Evolutionary conservation across 2,888 invertebrate genomes (phyloP), one percentile per base, ranked within the genome.

Genomic region (Cecidostiba fungosa): DNA sequence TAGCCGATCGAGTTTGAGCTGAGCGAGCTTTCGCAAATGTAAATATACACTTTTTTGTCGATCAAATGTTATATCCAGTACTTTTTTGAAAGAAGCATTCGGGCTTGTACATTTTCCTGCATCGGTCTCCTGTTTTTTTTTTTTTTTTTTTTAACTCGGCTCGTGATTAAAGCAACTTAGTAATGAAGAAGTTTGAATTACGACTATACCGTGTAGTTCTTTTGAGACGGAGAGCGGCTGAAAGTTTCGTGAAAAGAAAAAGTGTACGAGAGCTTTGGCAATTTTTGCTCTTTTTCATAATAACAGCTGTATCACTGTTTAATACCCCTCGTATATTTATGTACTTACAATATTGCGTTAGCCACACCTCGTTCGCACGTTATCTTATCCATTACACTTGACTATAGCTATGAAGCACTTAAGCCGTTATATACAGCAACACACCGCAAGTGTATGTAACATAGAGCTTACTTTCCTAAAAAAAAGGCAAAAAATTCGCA

Each of bases 161-260:
- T n/a, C 50, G 50, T 23, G 54, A 59, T 59, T 59, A 59, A 59
- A 59, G 54, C 54, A 59, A 59, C 23, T 59, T n/a, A 32, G 50
- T 16, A 59, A 59, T n/a, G 54, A 59, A 59, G n/a, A 59, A 59
- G 54, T 59, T 59, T n/a, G 54, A 59, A n/a, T 59, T 59, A 59
- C 43, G 43, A 10, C 43, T n/a, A 23, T 50, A 50, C 1, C 14
- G n/a, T n/a, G n/a, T n/a, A n/a, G n/a, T n/a, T 59, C 6, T n/a
- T 59, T 10, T 59, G 5, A n/a, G n/a, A n/a, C 5, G 5, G 54
- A 6, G 19, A 19, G 50, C 19, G 12, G 39, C 39, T 39, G 39
- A 39, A 32, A 32, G 32, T 32, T 32, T 32, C 32, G 32, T 3
- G 32, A 3, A 32, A 32, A 32, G 3, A 32, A 32, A 32, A 32